These are phyloP conservation scores for Vultur gryphus DNA, from an alignment of 2,797 vertebrate genomes.

Conservation along the genomic window DNA sequence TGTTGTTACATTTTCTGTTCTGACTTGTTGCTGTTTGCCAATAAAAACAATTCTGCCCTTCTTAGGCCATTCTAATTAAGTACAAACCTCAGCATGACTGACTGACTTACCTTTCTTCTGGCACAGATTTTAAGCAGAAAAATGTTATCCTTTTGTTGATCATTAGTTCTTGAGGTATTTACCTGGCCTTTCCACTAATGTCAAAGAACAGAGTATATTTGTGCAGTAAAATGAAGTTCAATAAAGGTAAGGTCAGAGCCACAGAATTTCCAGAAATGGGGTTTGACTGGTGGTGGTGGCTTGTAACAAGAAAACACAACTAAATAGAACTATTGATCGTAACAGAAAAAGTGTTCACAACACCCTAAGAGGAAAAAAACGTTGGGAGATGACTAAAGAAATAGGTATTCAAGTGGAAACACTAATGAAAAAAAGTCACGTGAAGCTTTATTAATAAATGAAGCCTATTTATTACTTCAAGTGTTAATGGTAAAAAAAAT, in stretches of 20 bases:
- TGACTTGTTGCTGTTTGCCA: not conserved
- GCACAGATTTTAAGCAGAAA: not conserved
- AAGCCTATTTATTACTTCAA: conserved; percentile 87
- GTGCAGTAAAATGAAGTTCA: not conserved
- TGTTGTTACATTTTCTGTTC: fast-evolving
- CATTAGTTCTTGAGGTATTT: not conserved
- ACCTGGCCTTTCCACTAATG: not conserved
- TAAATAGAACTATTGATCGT: not conserved
- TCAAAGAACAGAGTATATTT: not conserved
- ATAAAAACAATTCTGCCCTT: not conserved
- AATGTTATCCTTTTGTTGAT: not conserved
- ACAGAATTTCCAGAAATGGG: not conserved
- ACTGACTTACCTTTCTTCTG: not conserved
- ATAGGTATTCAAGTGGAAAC: conserved; percentile 7
- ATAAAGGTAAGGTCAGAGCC: not conserved
- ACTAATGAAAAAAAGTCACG: conserved; percentile 74
- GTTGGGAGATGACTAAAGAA: not conserved
- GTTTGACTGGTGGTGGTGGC: not conserved
- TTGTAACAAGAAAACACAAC: not conserved
- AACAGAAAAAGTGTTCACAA: not conserved
- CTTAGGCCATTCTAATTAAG: not conserved
- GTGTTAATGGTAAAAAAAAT: conserved; percentile 90
- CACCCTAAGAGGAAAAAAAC: not conserved
- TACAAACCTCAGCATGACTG: not conserved
- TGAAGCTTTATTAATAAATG: conserved; percentile 80